Evolutionary conservation across 2,113 vertebrate species (phyloP).

Genomic region (Festucalex cinctus): DNA sequence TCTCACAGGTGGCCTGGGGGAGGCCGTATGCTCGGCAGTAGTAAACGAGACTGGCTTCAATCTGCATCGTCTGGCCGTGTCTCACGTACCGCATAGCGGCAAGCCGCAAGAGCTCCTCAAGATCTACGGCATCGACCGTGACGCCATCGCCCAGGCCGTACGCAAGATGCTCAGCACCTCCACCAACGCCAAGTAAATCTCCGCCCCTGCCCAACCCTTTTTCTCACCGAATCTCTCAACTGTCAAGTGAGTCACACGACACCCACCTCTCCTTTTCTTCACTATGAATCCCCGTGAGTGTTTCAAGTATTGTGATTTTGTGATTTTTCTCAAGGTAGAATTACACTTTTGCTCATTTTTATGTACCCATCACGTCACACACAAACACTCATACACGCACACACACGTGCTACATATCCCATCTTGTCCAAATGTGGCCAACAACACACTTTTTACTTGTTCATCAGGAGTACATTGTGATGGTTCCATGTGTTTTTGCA

Average conservation of each 20-base stretch:
- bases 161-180: slow-evolving; percentile 80
- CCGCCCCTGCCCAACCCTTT: slow-evolving; percentile 27
- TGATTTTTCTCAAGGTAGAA: slow-evolving; percentile 59
- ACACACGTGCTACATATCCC: slow-evolving; percentile 6
- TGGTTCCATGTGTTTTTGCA: slow-evolving; percentile 38
- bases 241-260: slow-evolving; percentile 42
- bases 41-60: slow-evolving; percentile 80
- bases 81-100: slow-evolving; percentile 82
- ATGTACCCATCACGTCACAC: slow-evolving; percentile 36
- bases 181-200: slow-evolving; percentile 77
- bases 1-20: slow-evolving; percentile 83
- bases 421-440: background rate
- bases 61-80: slow-evolving; percentile 81
- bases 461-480: slow-evolving; percentile 26
- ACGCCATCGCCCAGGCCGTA: slow-evolving; percentile 82
- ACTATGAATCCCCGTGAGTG: slow-evolving; percentile 55
- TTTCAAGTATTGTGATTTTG: slow-evolving; percentile 64
- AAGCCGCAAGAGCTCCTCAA: slow-evolving; percentile 87
- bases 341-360: slow-evolving; percentile 44
- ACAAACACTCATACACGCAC: slow-evolving; percentile 16
- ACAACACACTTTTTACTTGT: slow-evolving; percentile 26
- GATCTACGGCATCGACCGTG: slow-evolving; percentile 89
- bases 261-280: slow-evolving; percentile 39
- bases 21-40: slow-evolving; percentile 79
- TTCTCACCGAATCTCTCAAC: slow-evolving; percentile 25